Conservation (phyloP, 2,113 vertebrate genomes). For the Poeciliopsis occidentalis region DNA sequence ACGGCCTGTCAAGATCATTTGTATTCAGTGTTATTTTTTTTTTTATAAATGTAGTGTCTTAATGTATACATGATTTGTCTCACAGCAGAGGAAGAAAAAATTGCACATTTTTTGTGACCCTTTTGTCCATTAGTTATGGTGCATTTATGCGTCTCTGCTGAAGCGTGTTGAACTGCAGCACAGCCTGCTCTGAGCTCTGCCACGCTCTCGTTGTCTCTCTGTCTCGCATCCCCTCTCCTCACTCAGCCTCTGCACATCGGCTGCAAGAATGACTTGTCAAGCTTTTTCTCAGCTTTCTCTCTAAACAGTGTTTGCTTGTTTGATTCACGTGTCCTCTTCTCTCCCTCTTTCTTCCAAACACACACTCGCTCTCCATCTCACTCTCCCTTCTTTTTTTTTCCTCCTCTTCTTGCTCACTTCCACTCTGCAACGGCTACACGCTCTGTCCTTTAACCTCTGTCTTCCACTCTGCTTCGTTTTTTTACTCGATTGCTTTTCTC, state of each 20-base stretch:
- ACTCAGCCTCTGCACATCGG: constrained; percentile 56
- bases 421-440: constrained; percentile 57
- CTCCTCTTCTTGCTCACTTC: constrained; percentile 47
- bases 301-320: constrained; percentile 88
- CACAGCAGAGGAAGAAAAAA: constrained; percentile 28
- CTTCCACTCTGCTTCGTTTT: constrained; percentile 29
- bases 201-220: constrained; percentile 39
- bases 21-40: constrained; percentile 19
- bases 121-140: constrained; percentile 59
- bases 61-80: constrained; percentile 50
- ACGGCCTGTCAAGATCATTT: constrained; percentile 3
- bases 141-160: constrained; percentile 66
- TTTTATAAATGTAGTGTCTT: constrained; percentile 30
- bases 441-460: constrained; percentile 41
- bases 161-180: constrained; percentile 61
- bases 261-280: constrained; percentile 85
- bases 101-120: constrained; percentile 29
- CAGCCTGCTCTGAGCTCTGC: constrained; percentile 49
- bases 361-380: constrained; percentile 68
- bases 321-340: constrained; percentile 91
- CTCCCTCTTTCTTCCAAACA: constrained; percentile 74
- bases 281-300: constrained; percentile 79
- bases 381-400: constrained; percentile 27
- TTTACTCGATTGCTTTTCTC: constrained; percentile 48
- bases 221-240: constrained; percentile 17